Evolutionary conservation across 2,113 vertebrate species (phyloP), one percentile per base, ranked within the genome.

Genomic region (Halichoerus grypus): DNA sequence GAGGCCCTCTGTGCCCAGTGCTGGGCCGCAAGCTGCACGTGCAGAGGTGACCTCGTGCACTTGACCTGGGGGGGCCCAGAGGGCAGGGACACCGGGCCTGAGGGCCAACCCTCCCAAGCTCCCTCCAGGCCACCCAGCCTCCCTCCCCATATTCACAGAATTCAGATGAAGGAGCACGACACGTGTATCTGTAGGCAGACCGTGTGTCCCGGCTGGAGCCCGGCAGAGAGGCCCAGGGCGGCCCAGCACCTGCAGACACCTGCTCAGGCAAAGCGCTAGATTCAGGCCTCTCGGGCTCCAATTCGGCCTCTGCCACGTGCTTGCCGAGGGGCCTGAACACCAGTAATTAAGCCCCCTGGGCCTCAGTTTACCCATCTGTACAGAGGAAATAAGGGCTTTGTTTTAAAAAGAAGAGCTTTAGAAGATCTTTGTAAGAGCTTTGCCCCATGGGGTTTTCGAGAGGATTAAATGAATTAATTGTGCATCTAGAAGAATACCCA

Each of bases 201-300:
- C 19, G 22, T 1, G 0, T 10, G 94, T 49, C 26, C 61, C 61
- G 19, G 14, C 18, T 21, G 3, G 22, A 28, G 49, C 28, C 26
- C 5, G 7, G 15, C 49, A 31, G 55, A 18, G 61, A 46, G 7
- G 13, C 19, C 14, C 3, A 57, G 31, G 15, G 51, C 0, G 1
- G 33, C 59, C 33, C 33, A 3, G 36, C 77, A 8, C n/a, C 55
- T 39, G n/a, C 2, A 21, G 33, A 46, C 39, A 31, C n/a, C 15
- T 5, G 16, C 42, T 3, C 22, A 1, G 2, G 53, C 8, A 14
- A 9, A 9, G 21, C 26, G 0, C n/a, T 7, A 6, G 9, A 4
- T 3, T 46, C 36, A 0, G 0, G 4, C 3, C 61, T 5, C 33
- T 7, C 0, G 2, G 53, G n/a, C 57, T 28, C 15, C 10, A 5